Base-by-base conservation (phyloP, 1,140 invertebrate genomes). In the Neodiprion pinetum region DNA sequence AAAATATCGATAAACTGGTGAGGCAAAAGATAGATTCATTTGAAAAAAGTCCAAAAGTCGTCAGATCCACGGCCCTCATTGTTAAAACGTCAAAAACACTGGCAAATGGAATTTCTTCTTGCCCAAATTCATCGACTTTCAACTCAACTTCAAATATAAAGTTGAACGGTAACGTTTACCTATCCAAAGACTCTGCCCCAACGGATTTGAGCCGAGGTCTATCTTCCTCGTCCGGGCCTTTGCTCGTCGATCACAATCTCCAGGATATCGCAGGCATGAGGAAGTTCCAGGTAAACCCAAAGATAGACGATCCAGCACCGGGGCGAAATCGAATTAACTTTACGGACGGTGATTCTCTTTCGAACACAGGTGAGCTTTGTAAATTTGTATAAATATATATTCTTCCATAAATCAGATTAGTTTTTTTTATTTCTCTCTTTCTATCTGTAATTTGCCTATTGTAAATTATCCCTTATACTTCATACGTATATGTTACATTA, bases 61-160 rank as follows among this genome's bases (percentile, higher is more conserved):
- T 88, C 23, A 85, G 86, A 53, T 88, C 87, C 28, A 88, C 86
- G 65, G 87, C 86, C 4, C 73, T 88, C 66, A 88, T 88, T 74
- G 86, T 88, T 67, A 88, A 88, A 76, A 86, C 84, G 48, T 88
- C 84, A 11, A 85, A 83, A 71, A 78, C 82, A 48, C 80, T 83
- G 67, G 72, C 79, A 7, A 61, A 61, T 17, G 53, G 53, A 61
- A 14, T 61, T 14, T 40, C 28, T 40, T 14, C 53, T 12, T 17
- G 53, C 11, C 53, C 11, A 61, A 61, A 17, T 14, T 61, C 53
- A 61, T 40, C 28, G 28, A 61, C 11, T 14, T 8, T 14, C 53
- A 61, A 61, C 53, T 61, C 53, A 61, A 61, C 53, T 61, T 14
- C 11, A 12, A 17, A 61, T 61, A 12, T 61, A 5, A 61, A 61